Percentiles rank a stretch among this genome's conserved stretches.
Evolutionary conservation across 2,113 vertebrate species (phyloP).

Genomic region (Danionella cerebrum): DNA sequence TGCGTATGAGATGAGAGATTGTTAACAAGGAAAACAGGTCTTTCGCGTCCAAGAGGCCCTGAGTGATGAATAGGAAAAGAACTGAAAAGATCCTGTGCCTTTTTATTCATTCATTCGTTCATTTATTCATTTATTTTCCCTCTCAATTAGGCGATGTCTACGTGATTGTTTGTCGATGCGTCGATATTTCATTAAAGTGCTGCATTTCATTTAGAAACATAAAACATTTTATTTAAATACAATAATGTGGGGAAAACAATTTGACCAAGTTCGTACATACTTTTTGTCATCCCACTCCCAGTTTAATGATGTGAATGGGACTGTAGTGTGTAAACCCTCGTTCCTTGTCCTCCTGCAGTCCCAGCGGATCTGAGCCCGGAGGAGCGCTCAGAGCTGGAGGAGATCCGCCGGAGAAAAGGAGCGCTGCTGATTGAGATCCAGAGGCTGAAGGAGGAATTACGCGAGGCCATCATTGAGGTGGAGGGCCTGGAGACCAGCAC

Average conservation of each 20-base stretch:
- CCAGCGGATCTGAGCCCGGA: conserved; percentile 85
- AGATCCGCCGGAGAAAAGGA: conserved; percentile 82
- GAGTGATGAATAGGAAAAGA: not conserved
- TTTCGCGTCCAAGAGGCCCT: not conserved
- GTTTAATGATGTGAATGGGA: too few species aligned
- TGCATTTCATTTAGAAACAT: too few species aligned
- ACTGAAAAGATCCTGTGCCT: not conserved
- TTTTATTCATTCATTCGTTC: too few species aligned
- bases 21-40: not conserved
- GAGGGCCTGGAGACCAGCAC: conserved; percentile 81
- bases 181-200: too few species aligned
- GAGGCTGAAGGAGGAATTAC: conserved; percentile 78
- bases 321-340: too few species aligned
- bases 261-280: too few species aligned
- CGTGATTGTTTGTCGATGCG: too few species aligned
- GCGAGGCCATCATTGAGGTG: conserved; percentile 85
- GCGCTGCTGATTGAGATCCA: conserved; percentile 85
- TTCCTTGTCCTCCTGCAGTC: conserved; percentile 49
- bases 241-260: too few species aligned
- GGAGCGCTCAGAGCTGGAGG: conserved; percentile 84
- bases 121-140: too few species aligned
- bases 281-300: too few species aligned
- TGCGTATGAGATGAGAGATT: not conserved
- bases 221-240: too few species aligned
- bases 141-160: too few species aligned